Conservation (phyloP, 1,140 invertebrate species). For the Dendroctonus ponderosae region DNA sequence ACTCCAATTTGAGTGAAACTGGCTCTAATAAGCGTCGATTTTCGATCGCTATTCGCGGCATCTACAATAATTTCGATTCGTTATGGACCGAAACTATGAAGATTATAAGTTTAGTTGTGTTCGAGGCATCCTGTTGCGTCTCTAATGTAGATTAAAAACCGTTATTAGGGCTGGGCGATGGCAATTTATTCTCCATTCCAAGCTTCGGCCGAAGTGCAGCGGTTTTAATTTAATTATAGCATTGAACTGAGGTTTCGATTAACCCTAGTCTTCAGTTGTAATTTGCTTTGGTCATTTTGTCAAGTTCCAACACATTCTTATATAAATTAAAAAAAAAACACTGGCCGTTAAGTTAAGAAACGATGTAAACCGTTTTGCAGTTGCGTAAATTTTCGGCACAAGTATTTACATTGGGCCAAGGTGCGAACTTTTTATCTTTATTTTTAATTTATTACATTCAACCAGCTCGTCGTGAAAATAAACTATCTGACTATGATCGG, state of each 20-base stretch:
- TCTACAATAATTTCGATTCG: constrained; percentile 21
- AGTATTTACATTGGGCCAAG: constrained; percentile 10
- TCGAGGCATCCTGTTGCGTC: constrained; percentile 21
- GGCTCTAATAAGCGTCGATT: constrained; percentile 15
- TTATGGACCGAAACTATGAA: constrained; percentile 21
- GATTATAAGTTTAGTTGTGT: constrained; percentile 22
- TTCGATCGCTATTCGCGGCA: constrained; percentile 1
- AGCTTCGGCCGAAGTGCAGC: constrained; percentile 13
- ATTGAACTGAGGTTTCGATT: constrained; percentile 12
- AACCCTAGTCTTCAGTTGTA: not conserved
- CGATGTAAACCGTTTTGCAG: not conserved
- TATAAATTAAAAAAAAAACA: too few relatives aligned
- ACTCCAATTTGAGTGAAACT: not conserved
- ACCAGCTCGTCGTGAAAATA: constrained; percentile 10
- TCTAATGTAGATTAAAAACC: constrained; percentile 27
- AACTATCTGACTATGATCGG: not conserved
- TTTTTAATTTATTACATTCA: constrained; percentile 16
- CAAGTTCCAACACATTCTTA: too few relatives aligned
- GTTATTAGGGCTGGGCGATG: constrained; percentile 14
- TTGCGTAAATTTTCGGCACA: not conserved
- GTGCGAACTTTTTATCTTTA: constrained; percentile 20
- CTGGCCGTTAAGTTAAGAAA: not conserved
- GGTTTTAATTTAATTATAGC: constrained; percentile 27
- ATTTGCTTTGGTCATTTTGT: too few relatives aligned
- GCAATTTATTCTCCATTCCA: constrained; percentile 20